Evolutionary conservation across 2,797 vertebrate genomes (phyloP).

Genomic region (Valencia hispanica): DNA sequence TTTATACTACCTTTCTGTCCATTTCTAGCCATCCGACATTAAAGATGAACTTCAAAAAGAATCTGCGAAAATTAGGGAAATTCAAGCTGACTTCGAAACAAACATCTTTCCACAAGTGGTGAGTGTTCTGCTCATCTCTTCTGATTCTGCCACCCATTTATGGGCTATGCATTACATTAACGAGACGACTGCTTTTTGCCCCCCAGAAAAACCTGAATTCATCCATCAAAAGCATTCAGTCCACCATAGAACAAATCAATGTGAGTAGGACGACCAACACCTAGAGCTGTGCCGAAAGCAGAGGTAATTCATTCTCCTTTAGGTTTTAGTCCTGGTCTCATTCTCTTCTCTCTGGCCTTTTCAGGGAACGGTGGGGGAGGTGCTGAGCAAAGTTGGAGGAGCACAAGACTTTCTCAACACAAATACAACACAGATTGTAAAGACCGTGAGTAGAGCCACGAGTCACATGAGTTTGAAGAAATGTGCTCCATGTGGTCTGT

Average conservation of each 20-base stretch:
- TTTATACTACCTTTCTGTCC: background rate
- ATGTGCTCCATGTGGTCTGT: slow-evolving; percentile 52
- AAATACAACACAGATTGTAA: slow-evolving; percentile 73
- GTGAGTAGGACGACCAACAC: slow-evolving; percentile 71
- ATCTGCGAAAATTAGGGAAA: slow-evolving; percentile 57
- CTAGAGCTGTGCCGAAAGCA: background rate
- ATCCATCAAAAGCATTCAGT: slow-evolving; percentile 59
- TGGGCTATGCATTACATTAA: slow-evolving; percentile 4
- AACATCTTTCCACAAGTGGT: slow-evolving; percentile 74
- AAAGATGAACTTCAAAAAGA: slow-evolving; percentile 37
- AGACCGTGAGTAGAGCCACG: slow-evolving; percentile 80
- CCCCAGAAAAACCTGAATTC: slow-evolving; percentile 68
- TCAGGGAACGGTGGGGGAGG: slow-evolving; percentile 64
- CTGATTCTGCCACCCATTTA: background rate
- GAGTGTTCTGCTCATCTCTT: slow-evolving; percentile 15
- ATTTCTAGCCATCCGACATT: slow-evolving; percentile 2
- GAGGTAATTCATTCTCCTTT: background rate
- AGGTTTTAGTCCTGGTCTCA: background rate
- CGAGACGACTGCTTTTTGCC: slow-evolving; percentile 26
- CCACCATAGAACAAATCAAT: slow-evolving; percentile 46
- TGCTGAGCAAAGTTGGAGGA: slow-evolving; percentile 50
- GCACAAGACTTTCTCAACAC: slow-evolving; percentile 79
- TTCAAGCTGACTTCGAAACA: slow-evolving; percentile 68
- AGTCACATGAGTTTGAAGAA: slow-evolving; percentile 66
- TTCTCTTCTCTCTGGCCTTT: slow-evolving; percentile 26